Conservation (phyloP, 2,113 vertebrate genomes). For the Cyanoramphus novaezelandiae region DNA sequence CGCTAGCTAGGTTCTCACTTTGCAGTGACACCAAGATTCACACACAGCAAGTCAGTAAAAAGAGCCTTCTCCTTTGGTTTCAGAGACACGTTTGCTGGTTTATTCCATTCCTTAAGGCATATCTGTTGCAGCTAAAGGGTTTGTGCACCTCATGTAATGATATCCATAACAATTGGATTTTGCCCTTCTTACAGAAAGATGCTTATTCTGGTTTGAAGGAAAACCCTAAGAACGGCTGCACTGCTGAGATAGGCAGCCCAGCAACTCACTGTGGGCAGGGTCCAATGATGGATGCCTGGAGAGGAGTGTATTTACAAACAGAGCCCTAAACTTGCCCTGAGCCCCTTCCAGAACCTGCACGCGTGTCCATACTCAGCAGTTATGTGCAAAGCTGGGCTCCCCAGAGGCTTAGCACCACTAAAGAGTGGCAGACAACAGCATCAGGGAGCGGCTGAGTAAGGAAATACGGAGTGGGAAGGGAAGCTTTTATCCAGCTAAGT, state of each 20-base stretch:
- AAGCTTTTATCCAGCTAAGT: accelerated
- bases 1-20: background rate
- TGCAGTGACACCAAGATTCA: background rate
- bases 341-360: background rate
- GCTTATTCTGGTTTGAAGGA: background rate
- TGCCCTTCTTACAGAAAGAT: background rate
- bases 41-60: accelerated
- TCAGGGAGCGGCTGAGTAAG: accelerated
- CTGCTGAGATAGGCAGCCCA: background rate
- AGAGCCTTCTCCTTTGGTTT: background rate
- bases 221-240: accelerated
- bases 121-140: accelerated
- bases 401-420: background rate
- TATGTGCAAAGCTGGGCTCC: accelerated
- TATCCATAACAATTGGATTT: background rate
- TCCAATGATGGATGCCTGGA: accelerated
- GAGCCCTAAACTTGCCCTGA: accelerated
- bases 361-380: accelerated
- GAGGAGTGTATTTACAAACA: accelerated
- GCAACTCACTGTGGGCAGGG: accelerated
- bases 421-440: slow-evolving; percentile 22
- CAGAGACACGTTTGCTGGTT: background rate
- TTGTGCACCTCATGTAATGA: accelerated
- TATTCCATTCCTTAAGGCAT: background rate
- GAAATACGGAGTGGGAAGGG: accelerated